Conservation (phyloP, 1,140 invertebrate genomes). For the Holotrichia oblita region DNA sequence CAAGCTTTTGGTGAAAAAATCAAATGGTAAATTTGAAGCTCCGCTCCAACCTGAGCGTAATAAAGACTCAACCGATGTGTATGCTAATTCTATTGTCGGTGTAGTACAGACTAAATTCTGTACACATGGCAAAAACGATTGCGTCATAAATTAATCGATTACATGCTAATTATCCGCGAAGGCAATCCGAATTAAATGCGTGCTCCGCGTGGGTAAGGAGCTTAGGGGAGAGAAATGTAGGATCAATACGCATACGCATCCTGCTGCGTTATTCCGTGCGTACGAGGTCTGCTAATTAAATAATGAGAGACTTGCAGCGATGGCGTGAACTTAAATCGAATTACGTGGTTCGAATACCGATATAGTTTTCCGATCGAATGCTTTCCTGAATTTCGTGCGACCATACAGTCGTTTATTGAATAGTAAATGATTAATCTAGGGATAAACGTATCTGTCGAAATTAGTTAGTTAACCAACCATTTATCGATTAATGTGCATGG, state of each 20-base stretch:
- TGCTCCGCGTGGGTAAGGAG: neutral
- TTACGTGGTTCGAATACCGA: conserved; percentile 25
- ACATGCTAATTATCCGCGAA: conserved; percentile 39
- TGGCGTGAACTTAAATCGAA: conserved; percentile 28
- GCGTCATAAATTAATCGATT: conserved; percentile 39
- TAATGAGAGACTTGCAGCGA: conserved; percentile 33
- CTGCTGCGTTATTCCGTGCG: conserved; percentile 15
- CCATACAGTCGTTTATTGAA: neutral
- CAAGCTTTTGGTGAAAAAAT: no score
- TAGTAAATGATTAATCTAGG: neutral
- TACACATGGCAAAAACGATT: conserved; percentile 31
- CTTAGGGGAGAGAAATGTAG: neutral
- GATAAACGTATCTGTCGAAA: neutral
- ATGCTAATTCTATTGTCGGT: conserved; percentile 8
- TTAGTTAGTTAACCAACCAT: neutral
- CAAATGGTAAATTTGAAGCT: no score
- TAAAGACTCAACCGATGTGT: neutral
- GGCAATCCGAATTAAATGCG: conserved; percentile 36
- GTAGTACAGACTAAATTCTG: conserved; percentile 2
- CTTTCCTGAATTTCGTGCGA: neutral
- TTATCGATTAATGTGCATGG: no score
- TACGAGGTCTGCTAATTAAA: conserved; percentile 33
- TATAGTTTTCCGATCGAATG: conserved; percentile 12
- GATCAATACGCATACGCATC: conserved; percentile 22
- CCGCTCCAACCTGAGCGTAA: neutral